Conservation (phyloP, 2,113 vertebrate species). For the Seriola quinqueradiata region DNA sequence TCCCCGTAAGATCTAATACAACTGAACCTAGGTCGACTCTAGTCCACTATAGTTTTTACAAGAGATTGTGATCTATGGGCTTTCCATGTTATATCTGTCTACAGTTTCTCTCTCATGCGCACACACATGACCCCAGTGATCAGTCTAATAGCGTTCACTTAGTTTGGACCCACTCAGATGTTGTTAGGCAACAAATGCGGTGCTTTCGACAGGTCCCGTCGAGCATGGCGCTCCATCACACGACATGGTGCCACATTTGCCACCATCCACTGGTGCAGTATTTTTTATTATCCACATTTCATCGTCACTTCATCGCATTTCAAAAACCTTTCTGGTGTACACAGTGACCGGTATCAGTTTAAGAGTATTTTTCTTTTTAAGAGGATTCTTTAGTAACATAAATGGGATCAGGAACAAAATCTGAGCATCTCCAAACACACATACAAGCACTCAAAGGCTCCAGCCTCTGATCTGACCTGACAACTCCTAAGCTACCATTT, state of each 20-base stretch:
- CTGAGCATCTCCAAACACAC: constrained; percentile 40
- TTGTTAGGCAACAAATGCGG: constrained; percentile 3
- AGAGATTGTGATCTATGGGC: constrained; percentile 57
- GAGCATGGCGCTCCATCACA: not conserved
- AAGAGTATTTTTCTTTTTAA: not conserved
- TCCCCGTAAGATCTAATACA: constrained; percentile 48
- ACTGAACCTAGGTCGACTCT: constrained; percentile 27
- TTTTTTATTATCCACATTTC: not conserved
- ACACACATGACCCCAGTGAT: constrained; percentile 10
- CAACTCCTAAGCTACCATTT: constrained; percentile 91
- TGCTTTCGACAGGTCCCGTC: constrained; percentile 2
- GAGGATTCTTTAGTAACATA: not conserved
- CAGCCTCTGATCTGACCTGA: constrained; percentile 88
- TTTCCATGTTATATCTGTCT: constrained; percentile 47
- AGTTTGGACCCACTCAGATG: constrained; percentile 17
- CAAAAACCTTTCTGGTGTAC: not conserved
- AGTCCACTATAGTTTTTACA: constrained; percentile 58
- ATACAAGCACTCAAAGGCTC: constrained; percentile 59
- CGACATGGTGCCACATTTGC: not conserved
- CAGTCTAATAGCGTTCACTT: constrained; percentile 16
- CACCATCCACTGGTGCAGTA: not conserved
- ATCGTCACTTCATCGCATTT: not conserved
- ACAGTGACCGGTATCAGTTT: not conserved
- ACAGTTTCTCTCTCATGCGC: constrained; percentile 38
- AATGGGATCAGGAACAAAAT: not conserved